Conservation (phyloP, 2,888 invertebrate genomes). For the Ectemnius lituratus region DNA sequence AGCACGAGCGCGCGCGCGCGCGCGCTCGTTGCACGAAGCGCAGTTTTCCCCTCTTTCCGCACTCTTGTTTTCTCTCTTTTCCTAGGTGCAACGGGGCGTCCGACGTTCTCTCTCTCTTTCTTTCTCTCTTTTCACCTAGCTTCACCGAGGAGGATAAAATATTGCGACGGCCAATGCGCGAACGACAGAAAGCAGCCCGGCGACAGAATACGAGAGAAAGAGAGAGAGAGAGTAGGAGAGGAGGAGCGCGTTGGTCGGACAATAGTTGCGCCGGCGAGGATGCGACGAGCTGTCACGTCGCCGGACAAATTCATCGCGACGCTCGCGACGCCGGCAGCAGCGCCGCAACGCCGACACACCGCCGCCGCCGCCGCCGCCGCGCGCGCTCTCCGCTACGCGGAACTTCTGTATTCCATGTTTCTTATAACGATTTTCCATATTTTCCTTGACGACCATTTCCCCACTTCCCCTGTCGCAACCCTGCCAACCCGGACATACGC, state of each 20-base stretch:
- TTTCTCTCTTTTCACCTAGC: constrained; percentile 9
- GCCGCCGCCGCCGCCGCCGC: background rate
- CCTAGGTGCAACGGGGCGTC: too few species aligned
- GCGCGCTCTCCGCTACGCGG: constrained; percentile 4
- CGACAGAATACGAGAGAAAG: background rate
- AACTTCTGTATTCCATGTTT: constrained; percentile 46
- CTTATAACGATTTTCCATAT: constrained; percentile 63
- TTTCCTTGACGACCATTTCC: constrained; percentile 31
- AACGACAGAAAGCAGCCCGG: constrained; percentile 46
- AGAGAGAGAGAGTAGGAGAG: constrained; percentile 1
- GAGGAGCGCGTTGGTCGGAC: constrained; percentile 35
- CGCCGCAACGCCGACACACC: background rate
- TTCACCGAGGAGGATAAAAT: constrained; percentile 46
- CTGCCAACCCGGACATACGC: too few species aligned
- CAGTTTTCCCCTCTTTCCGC: constrained; percentile 12
- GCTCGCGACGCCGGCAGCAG: constrained; percentile 26
- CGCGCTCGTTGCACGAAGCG: background rate
- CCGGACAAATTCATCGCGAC: constrained; percentile 48
- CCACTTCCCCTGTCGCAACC: too few species aligned
- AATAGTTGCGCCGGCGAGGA: constrained; percentile 44
- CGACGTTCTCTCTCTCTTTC: constrained; percentile 23
- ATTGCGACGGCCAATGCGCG: constrained; percentile 48
- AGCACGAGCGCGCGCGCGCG: constrained; percentile 6
- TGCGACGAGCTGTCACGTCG: constrained; percentile 21
- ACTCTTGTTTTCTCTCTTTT: constrained; percentile 2